A percentile compares a stretch with the other conserved stretches of the same genome.
Evolutionary conservation across 2,888 invertebrate species (phyloP).

Genomic region (Platycheirus rosarum): DNA sequence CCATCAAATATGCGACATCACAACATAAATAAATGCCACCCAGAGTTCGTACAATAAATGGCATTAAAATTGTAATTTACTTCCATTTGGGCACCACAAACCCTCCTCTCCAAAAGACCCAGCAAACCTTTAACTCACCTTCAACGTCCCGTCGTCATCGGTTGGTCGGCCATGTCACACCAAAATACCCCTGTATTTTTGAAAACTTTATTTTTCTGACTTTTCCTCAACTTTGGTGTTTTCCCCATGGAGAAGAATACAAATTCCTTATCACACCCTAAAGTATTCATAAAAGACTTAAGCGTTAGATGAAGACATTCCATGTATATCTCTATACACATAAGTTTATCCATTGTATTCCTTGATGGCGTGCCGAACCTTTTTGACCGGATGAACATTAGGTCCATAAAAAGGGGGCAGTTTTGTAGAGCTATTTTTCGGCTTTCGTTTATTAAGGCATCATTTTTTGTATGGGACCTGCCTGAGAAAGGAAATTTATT

Average conservation of each 20-base stretch:
- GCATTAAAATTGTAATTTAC: constrained; percentile 54
- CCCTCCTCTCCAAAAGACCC: neutral
- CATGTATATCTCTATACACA: constrained; percentile 9
- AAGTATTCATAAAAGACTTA: constrained; percentile 72
- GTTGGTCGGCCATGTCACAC: too few species aligned
- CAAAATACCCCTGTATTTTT: neutral
- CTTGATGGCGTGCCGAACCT: constrained; percentile 28
- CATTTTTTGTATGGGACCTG: neutral
- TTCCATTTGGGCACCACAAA: constrained; percentile 1
- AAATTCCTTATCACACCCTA: constrained; percentile 70
- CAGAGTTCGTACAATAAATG: constrained; percentile 47
- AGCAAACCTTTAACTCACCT: constrained; percentile 7
- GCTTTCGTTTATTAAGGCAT: constrained; percentile 6
- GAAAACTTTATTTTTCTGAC: neutral
- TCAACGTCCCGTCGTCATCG: neutral
- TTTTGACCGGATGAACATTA: constrained; percentile 34
- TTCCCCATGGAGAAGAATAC: neutral
- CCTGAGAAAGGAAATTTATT: constrained; percentile 25
- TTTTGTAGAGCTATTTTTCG: constrained; percentile 33
- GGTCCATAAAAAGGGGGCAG: constrained; percentile 39
- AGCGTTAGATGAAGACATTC: constrained; percentile 67
- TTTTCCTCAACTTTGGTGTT: neutral
- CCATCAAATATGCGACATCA: constrained; percentile 31
- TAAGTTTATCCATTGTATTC: constrained; percentile 55
- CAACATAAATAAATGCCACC: constrained; percentile 38